Base-by-base conservation (phyloP, 2,113 vertebrate species). In the Nymphicus hollandicus region DNA sequence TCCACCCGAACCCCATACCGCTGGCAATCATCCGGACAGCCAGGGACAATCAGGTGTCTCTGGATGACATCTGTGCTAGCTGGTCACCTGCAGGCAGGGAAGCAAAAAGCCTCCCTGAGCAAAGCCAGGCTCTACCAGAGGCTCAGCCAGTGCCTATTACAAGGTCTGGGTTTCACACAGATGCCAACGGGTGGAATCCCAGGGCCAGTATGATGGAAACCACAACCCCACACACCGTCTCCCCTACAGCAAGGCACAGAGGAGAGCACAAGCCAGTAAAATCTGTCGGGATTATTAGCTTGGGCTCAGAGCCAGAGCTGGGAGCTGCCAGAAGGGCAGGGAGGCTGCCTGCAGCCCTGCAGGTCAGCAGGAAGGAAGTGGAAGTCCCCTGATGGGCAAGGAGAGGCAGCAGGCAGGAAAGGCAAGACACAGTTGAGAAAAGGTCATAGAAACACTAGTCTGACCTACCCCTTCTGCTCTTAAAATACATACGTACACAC, bases 301-400 rank as follows among this genome's bases (percentile, higher is more conserved):
- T 86, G 88, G 92, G 93, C 92, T 96, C 19, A 3, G 61, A 88
- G 93, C 92, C 96, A 97, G 85, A 76, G 74, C 85, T 81, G 71
- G 81, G 81, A 93, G 66, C 92, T 95, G 90, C 88, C 92, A 85
- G 81, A 74, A 69, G 83, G 72, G 84, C 69, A 87, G 85, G 39
- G 90, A 95, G 74, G 85, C 88, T 87, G 73, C 78, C 91, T 89
- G 71, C 74, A 91, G 86, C 81, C 74, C 82, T 70, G 89, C 83
- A 66, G 93, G 94, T 90, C 93, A 92, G 76, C 4, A 5, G 89
- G 73, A 94, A 96, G 89, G 93, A 96, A 94, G 84, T 81, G 55
- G 72, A 95, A 94, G 92, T 93, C 91, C 81, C 91, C 27, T 60
- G 81, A 81, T 29, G 50, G 56, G 90, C 91, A 89, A 92, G 70